These are phyloP conservation scores for Atherinomorus stipes DNA, from an alignment of 2,113 vertebrate species.

Conservation along the genomic window DNA sequence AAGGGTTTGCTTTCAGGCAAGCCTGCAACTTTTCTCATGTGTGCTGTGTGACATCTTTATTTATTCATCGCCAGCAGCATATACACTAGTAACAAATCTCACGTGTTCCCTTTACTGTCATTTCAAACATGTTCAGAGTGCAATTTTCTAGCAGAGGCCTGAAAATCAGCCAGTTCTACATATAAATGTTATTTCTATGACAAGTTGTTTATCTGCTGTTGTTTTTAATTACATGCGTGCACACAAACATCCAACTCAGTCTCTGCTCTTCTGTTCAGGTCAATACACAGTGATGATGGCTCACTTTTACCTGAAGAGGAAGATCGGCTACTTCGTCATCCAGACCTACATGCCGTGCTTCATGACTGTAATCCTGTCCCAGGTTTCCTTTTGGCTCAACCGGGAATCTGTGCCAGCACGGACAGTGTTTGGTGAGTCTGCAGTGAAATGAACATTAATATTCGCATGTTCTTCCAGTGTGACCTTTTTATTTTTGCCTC, in stretches of 20 bases:
- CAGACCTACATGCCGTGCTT: conserved; percentile 99
- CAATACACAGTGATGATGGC: conserved; percentile 98
- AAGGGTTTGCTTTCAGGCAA: too few species aligned
- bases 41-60: too few species aligned
- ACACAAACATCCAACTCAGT: background rate
- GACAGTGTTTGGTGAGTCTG: conserved; percentile 96
- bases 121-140: too few species aligned
- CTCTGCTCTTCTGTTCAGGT: conserved; percentile 78
- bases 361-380: conserved; percentile 97
- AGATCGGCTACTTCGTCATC: conserved; percentile 98
- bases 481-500: background rate
- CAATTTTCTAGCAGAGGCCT: too few species aligned
- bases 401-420: conserved; percentile 96
- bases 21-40: too few species aligned
- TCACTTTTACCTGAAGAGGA: conserved; percentile 97
- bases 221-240: background rate
- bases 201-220: too few species aligned
- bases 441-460: background rate
- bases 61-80: too few species aligned
- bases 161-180: too few species aligned
- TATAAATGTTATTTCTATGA: too few species aligned
- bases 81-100: too few species aligned
- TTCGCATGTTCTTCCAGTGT: background rate
- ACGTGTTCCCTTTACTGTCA: too few species aligned
- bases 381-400: conserved; percentile 99